Evolutionary conservation across 1,140 invertebrate species (phyloP).

Genomic region (Nephila pilipes): DNA sequence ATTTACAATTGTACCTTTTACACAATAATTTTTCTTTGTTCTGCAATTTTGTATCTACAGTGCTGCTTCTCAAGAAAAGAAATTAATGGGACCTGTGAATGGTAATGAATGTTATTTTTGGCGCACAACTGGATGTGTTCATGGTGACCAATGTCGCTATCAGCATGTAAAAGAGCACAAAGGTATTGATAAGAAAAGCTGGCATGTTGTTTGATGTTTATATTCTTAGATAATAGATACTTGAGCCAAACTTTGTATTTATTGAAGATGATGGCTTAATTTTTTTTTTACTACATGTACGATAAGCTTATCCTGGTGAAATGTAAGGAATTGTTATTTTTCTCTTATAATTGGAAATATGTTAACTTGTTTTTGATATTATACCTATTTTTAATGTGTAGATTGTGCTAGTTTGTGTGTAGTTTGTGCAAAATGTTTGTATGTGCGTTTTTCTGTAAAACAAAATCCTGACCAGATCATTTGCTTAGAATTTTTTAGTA

Average conservation of each 20-base stretch:
- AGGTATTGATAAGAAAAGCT: constrained; percentile 78
- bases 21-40: too few species aligned
- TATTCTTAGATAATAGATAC: not conserved
- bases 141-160: constrained; percentile 82
- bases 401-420: not conserved
- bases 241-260: not conserved
- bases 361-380: not conserved
- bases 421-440: not conserved
- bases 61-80: not conserved
- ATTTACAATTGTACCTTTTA: too few species aligned
- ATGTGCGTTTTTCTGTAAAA: not conserved
- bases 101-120: constrained; percentile 83
- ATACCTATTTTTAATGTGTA: not conserved
- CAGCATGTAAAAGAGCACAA: constrained; percentile 81
- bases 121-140: constrained; percentile 83
- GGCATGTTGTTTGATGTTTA: not conserved
- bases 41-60: not conserved
- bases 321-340: not conserved
- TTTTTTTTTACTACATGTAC: not conserved
- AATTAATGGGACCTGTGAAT: constrained; percentile 81
- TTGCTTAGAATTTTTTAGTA: too few species aligned
- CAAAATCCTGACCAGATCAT: not conserved
- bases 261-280: not conserved
- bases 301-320: too few species aligned
- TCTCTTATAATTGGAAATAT: not conserved